These are phyloP conservation scores for Heliothis peltigera DNA, from an alignment of 2,888 invertebrate species.

Conservation along the genomic window DNA sequence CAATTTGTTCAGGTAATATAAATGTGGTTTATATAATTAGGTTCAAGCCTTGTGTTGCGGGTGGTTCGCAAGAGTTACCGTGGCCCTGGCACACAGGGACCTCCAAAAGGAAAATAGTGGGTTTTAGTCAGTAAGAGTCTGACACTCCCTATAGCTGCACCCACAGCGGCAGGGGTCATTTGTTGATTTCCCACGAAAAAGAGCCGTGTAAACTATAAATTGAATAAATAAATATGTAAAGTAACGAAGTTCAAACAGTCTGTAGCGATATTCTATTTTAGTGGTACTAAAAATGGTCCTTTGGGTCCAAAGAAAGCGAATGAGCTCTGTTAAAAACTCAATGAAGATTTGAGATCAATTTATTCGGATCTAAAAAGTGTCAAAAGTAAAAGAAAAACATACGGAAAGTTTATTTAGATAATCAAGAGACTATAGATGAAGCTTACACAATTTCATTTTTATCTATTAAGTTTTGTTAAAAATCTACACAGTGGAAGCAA, in stretches of 20 bases:
- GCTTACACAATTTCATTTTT: not conserved
- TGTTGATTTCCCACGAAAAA: no score
- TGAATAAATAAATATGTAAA: no score
- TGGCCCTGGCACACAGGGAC: no score
- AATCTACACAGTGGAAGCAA: constrained; percentile 5
- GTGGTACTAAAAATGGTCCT: not conserved
- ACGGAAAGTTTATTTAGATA: not conserved
- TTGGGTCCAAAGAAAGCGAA: not conserved
- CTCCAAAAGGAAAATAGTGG: no score
- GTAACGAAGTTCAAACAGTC: not conserved
- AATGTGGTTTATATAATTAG: no score
- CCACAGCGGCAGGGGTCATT: no score
- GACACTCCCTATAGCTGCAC: no score
- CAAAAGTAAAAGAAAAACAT: constrained; percentile 3
- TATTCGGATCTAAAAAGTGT: constrained; percentile 6
- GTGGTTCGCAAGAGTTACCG: no score
- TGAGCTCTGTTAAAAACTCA: not conserved
- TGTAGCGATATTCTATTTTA: constrained; percentile 1
- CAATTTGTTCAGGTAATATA: not conserved
- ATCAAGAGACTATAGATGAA: not conserved
- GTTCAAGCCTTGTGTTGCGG: no score
- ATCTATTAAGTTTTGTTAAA: constrained; percentile 1
- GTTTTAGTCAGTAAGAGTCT: no score
- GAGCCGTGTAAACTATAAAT: no score
- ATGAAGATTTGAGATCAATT: constrained; percentile 45